phyloP scores from a whole-genome alignment of 2,888 invertebrate genomes.

The Mantis religiosa region DNA sequence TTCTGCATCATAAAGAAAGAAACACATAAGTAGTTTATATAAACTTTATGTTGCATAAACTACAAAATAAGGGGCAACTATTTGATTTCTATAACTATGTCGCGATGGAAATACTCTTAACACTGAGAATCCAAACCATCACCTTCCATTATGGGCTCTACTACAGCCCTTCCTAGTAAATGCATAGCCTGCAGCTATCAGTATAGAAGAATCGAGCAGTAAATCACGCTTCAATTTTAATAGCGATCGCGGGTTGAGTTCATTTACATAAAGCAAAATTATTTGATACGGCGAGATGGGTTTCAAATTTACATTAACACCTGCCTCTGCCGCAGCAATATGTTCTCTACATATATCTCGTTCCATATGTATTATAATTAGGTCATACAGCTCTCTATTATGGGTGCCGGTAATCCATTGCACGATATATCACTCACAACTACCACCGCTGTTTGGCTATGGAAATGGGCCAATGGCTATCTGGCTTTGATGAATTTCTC shows the following conservation, averaged over 20 bases:
- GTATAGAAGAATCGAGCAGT: background rate
- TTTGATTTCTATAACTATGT: too few relatives aligned
- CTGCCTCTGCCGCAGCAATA: background rate
- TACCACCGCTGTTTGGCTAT: background rate
- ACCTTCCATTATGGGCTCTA: background rate
- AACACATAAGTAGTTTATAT: too few relatives aligned
- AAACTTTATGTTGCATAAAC: too few relatives aligned
- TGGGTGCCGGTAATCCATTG: background rate
- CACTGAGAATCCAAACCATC: background rate
- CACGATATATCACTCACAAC: background rate
- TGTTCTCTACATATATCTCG: background rate
- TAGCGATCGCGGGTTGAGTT: background rate
- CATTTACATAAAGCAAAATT: background rate
- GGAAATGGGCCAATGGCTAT: background rate
- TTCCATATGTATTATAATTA: background rate
- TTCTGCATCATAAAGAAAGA: too few relatives aligned
- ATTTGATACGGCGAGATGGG: background rate
- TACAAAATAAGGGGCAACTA: too few relatives aligned
- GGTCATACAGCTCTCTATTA: background rate
- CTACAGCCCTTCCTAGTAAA: background rate
- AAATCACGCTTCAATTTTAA: background rate
- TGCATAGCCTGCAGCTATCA: background rate
- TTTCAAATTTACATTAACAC: background rate
- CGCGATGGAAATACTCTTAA: too few relatives aligned
- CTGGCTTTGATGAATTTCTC: background rate